A percentile compares a stretch with the other conserved stretches of the same genome.
phyloP scores from a whole-genome alignment of 92 coral and sea anemone species.

The Epizoanthus scotinus region DNA sequence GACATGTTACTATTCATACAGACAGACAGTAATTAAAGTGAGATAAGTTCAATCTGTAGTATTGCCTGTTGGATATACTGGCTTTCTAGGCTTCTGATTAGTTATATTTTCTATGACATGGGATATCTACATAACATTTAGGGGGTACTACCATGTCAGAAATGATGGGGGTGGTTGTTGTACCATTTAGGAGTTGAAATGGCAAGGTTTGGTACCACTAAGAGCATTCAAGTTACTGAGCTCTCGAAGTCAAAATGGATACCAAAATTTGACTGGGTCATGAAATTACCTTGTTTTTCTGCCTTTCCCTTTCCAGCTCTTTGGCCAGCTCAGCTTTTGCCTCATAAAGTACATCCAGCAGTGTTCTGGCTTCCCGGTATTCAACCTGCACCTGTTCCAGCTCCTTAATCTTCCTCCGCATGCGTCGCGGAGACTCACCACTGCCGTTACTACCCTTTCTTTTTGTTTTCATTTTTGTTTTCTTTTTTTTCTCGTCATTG shows the following conservation, averaged over 20 bases:
- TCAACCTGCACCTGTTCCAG: conserved; percentile 38
- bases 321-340: conserved; percentile 36
- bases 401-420: conserved; percentile 42
- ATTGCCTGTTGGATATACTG: no score
- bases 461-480: conserved; percentile 40
- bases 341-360: conserved; percentile 37
- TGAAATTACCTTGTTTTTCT: conserved; percentile 26
- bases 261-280: no score
- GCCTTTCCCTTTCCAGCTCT: conserved; percentile 14
- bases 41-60: no score
- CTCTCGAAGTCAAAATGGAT: no score
- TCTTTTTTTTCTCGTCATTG: conserved; percentile 41
- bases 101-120: no score
- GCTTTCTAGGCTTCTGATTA: no score
- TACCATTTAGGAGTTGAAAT: no score
- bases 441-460: conserved; percentile 37
- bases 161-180: no score
- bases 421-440: conserved; percentile 31
- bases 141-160: no score
- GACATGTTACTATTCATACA: no score
- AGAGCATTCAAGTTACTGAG: neutral
- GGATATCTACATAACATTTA: no score
- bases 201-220: neutral
- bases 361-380: conserved; percentile 10
- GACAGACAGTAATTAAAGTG: no score